Conservation (phyloP, 2,888 invertebrate genomes). For the Theretra japonica region DNA sequence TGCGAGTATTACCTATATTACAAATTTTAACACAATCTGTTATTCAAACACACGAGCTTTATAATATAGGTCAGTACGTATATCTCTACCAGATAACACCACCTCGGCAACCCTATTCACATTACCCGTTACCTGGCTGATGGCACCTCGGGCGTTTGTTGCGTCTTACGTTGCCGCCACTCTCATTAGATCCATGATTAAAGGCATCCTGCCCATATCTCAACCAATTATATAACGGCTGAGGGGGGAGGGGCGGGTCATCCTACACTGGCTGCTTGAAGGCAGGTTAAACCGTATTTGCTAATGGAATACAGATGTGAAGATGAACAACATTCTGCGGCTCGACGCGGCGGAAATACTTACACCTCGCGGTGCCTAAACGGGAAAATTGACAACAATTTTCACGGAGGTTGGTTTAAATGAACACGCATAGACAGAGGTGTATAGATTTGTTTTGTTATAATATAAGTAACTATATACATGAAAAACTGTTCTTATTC, state of each 20-base stretch:
- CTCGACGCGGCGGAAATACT: conserved; percentile 61
- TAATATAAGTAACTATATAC: no score
- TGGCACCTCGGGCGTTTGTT: conserved; percentile 79
- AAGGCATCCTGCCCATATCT: conserved; percentile 59
- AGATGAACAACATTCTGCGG: conserved; percentile 74
- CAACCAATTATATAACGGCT: conserved; percentile 55
- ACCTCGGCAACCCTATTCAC: conserved; percentile 56
- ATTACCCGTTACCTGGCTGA: conserved; percentile 69
- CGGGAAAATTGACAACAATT: conserved; percentile 12
- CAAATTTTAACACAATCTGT: no score
- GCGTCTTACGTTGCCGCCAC: conserved; percentile 72
- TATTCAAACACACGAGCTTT: no score
- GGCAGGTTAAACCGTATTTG: conserved; percentile 75
- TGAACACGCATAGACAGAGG: not conserved
- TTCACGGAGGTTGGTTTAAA: not conserved
- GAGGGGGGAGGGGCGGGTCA: conserved; percentile 51
- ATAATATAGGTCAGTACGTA: no score
- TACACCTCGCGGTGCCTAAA: conserved; percentile 46
- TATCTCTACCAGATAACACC: not conserved
- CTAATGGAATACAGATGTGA: conserved; percentile 82
- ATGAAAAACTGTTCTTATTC: no score
- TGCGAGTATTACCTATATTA: no score
- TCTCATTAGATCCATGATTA: conserved; percentile 70
- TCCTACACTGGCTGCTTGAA: conserved; percentile 56
- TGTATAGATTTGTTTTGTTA: no score